A percentile compares a stretch with the other conserved stretches of the same genome.
Conservation (phyloP, 2,113 vertebrate genomes). For the Nyctereutes procyonoides region DNA sequence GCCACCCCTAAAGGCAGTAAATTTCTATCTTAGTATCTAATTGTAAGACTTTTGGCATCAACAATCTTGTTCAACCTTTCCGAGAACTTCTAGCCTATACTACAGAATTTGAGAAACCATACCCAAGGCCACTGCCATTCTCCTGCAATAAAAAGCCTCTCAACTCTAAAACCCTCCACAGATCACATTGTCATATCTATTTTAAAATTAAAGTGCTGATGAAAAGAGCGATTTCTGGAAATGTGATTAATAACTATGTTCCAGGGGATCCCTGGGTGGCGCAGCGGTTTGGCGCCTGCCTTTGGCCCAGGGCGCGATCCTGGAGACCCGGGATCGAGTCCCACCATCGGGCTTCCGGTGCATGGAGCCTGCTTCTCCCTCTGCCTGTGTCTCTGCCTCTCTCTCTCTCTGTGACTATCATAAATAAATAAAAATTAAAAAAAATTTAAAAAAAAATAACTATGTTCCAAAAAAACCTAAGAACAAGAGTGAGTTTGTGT, state of each 20-base stretch:
- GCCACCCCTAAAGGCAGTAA: not conserved
- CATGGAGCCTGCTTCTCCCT: too few relatives aligned
- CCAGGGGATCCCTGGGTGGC: too few relatives aligned
- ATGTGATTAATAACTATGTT: constrained; percentile 3
- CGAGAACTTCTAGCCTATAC: not conserved
- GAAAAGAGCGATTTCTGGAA: constrained; percentile 26
- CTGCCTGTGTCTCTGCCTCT: too few relatives aligned
- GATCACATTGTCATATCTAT: not conserved
- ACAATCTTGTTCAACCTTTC: not conserved
- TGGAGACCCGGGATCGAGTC: too few relatives aligned
- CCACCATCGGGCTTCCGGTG: too few relatives aligned
- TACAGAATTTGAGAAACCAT: constrained; percentile 31
- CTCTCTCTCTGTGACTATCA: too few relatives aligned
- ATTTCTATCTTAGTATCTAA: constrained; percentile 16
- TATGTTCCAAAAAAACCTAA: constrained; percentile 23
- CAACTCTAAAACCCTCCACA: not conserved
- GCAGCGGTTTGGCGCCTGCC: too few relatives aligned
- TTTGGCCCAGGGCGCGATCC: too few relatives aligned
- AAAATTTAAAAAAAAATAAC: too few relatives aligned
- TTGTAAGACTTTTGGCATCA: constrained; percentile 10
- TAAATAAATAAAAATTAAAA: too few relatives aligned
- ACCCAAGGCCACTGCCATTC: not conserved
- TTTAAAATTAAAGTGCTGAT: constrained; percentile 53
- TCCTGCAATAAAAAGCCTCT: constrained; percentile 26
- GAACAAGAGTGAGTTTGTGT: not conserved